Evolutionary conservation across 35 echinoderm and acorn worm species (phyloP), one percentile per base, ranked within the genome.

Genomic region (Holothuria glaberrima): DNA sequence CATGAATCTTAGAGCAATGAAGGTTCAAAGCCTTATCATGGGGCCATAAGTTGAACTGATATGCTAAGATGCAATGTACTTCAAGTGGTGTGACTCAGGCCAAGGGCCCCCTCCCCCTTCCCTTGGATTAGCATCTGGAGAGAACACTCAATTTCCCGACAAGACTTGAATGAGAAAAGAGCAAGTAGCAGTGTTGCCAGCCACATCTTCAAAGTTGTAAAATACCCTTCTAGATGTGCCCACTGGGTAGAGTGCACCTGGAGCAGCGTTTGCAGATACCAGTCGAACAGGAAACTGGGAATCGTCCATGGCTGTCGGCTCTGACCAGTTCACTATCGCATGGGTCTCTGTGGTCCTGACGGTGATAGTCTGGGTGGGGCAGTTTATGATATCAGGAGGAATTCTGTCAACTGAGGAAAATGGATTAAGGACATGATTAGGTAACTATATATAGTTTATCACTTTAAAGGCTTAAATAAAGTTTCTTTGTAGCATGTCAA

Each of bases 161-260:
- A 75, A 75, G 22, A 78, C 44, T 26, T 78, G 50, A 22, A 78
- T 78, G 19, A 48, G 9, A 52, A 78, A 78, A 10, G 44, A 41
- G 26, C 74, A 78, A 14, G 21, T 27, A 22, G 74, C 74, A 26
- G 25, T 22, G 29, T 48, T 78, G 6, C 74, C 74, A 12, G 35
- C 35, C n/a, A 48, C 5, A 48, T 78, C 74, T 56, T 78, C 74
- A 78, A 50, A 78, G 12, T 27, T 48, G 5, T 48, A 26, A 22
- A 27, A 21, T 24, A 78, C 74, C 14, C 4, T 26, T 22, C n/a
- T 25, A 13, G 38, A 52, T 48, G 44, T 41, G 2, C 74, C 74
- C n/a, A 48, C 38, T 3, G 44, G 44, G 44, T 78, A 50, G 50
- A 78, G 38, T 3, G 74, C 74, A 1, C 44, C 38, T 27, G 74